These are phyloP conservation scores for Neogobius melanostomus DNA, from an alignment of 2,113 vertebrate genomes.

Conservation along the genomic window DNA sequence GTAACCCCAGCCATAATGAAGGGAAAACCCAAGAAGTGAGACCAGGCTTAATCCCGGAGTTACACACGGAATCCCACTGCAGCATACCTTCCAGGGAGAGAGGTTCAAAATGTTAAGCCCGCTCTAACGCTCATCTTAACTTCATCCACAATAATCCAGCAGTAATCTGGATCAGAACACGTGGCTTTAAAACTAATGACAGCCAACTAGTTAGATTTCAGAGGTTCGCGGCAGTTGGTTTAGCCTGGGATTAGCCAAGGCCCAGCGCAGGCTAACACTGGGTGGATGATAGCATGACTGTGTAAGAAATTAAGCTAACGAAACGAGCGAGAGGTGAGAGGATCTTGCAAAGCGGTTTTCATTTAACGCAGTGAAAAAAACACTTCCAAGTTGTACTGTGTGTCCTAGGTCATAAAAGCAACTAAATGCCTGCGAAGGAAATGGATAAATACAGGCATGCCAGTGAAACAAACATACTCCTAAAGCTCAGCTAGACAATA, in stretches of 20 bases:
- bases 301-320: conserved; percentile 30
- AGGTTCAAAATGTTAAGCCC: conserved; percentile 72
- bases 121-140: conserved; percentile 64
- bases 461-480: too few relatives aligned
- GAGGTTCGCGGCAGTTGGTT: conserved; percentile 60
- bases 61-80: conserved; percentile 60
- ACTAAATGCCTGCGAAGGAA: too few relatives aligned
- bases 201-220: conserved; percentile 74
- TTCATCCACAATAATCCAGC: conserved; percentile 74
- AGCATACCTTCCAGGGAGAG: conserved; percentile 69
- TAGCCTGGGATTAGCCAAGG: conserved; percentile 68
- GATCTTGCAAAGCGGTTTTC: conserved; percentile 17
- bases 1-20: conserved; percentile 57
- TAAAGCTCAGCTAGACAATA: too few relatives aligned
- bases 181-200: conserved; percentile 70
- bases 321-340: conserved; percentile 29
- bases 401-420: too few relatives aligned
- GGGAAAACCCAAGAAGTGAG: conserved; percentile 65
- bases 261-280: conserved; percentile 46
- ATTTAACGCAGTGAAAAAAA: conserved; percentile 15
- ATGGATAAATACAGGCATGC: too few relatives aligned
- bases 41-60: conserved; percentile 67
- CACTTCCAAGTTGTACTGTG: not conserved
- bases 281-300: conserved; percentile 42
- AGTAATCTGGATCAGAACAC: conserved; percentile 73